Percentiles rank a stretch among this genome's conserved stretches.
Conservation (phyloP, 2,113 vertebrate species). For the Plectropomus leopardus region DNA sequence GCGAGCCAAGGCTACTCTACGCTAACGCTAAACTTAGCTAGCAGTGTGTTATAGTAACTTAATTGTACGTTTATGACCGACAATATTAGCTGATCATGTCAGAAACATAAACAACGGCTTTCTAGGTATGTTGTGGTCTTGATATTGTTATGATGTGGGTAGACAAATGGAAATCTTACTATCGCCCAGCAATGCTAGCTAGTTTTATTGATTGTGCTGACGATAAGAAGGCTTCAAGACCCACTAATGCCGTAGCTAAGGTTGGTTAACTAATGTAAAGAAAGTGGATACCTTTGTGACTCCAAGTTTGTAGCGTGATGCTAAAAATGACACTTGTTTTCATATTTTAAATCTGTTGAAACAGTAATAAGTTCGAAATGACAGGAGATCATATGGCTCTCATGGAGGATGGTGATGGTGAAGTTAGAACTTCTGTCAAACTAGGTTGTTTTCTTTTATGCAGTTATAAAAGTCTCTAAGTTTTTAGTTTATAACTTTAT, state of each 20-base stretch:
- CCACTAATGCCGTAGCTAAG: too few species aligned
- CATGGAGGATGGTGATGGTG: not conserved
- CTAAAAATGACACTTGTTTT: not conserved
- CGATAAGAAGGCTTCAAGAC: not conserved
- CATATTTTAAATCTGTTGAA: not conserved
- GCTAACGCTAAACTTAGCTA: conserved; percentile 1
- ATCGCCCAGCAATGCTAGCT: not conserved
- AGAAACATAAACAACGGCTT: not conserved
- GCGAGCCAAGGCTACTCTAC: not conserved
- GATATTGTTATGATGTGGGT: not conserved
- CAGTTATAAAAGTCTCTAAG: too few species aligned
- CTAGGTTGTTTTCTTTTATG: not conserved
- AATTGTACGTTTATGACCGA: not conserved
- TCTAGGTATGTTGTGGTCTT: not conserved
- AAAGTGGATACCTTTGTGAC: too few species aligned
- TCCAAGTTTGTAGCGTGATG: not conserved
- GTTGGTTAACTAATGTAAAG: not conserved
- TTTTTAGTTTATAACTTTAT: too few species aligned
- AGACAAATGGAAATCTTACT: not conserved
- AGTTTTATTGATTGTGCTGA: not conserved
- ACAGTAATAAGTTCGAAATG: not conserved
- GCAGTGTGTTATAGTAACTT: not conserved
- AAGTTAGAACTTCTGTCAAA: not conserved
- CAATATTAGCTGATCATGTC: not conserved
- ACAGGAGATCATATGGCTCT: not conserved